phyloP scores from a whole-genome alignment of 1,140 invertebrate genomes.

The Aleiodes sp. region DNA sequence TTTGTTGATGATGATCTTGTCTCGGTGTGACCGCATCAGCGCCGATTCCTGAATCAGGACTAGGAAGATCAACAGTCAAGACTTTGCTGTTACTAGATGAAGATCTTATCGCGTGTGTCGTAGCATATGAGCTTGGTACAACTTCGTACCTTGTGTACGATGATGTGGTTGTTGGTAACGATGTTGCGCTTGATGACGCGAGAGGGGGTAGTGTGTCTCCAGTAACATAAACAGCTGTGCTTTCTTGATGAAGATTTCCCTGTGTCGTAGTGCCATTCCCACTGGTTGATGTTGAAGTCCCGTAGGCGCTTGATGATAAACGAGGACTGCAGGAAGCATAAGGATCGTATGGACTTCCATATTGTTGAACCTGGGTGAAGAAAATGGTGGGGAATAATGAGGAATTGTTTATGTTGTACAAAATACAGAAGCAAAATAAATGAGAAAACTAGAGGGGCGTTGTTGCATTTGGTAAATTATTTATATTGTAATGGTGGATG shows the following conservation, averaged over 20 bases:
- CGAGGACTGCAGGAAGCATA: conserved; percentile 67
- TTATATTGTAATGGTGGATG: no score
- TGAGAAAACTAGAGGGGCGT: no score
- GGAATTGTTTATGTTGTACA: not conserved
- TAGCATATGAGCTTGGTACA: conserved; percentile 61
- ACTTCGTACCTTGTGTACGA: conserved; percentile 65
- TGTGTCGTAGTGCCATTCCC: conserved; percentile 49
- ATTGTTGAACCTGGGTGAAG: conserved; percentile 57
- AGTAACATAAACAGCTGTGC: conserved; percentile 60
- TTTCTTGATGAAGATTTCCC: conserved; percentile 58
- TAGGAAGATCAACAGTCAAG: conserved; percentile 89
- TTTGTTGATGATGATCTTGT: conserved; percentile 78
- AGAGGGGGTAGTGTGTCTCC: conserved; percentile 57
- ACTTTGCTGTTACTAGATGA: conserved; percentile 73
- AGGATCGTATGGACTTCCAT: conserved; percentile 63
- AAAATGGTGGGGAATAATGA: not conserved
- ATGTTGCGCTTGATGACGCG: conserved; percentile 62
- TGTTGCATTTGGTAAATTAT: no score
- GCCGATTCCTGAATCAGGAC: conserved; percentile 91
- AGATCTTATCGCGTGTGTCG: conserved; percentile 60
- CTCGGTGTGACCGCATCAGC: conserved; percentile 89
- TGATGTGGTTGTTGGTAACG: conserved; percentile 57
- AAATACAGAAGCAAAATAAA: not conserved
- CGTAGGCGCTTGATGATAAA: conserved; percentile 57
- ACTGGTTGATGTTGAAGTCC: conserved; percentile 39